Percentiles rank a stretch among this genome's conserved stretches.
These are phyloP conservation scores for Orussus abietinus DNA, from an alignment of 1,140 invertebrate genomes.

Conservation along the genomic window DNA sequence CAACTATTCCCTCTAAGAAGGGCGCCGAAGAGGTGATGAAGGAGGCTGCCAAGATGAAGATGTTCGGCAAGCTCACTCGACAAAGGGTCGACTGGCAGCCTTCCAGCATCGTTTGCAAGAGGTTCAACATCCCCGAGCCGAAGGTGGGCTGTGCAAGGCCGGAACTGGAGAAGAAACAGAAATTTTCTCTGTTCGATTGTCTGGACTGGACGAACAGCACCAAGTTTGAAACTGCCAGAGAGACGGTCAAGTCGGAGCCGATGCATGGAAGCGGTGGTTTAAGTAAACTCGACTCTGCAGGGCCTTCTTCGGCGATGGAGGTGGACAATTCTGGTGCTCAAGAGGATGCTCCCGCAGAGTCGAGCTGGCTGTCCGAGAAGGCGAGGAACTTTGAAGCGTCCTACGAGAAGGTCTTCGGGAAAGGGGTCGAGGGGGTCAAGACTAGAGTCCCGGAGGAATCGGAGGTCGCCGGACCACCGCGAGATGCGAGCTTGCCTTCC, in stretches of 20 bases:
- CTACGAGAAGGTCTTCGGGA: constrained; percentile 39
- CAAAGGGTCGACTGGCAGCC: constrained; percentile 79
- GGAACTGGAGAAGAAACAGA: constrained; percentile 56
- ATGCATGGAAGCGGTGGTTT: too few relatives aligned
- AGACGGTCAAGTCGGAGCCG: constrained; percentile 1
- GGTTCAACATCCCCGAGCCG: constrained; percentile 93
- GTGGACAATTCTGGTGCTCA: too few relatives aligned
- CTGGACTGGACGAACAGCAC: constrained; percentile 48
- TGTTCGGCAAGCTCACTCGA: constrained; percentile 80
- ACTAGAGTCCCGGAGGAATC: too few relatives aligned
- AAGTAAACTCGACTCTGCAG: too few relatives aligned
- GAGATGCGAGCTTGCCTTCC: too few relatives aligned
- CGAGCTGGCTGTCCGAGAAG: constrained; percentile 22
- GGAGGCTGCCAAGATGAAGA: constrained; percentile 72
- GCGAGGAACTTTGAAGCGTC: constrained; percentile 34
- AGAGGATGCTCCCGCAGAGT: constrained; percentile 2
- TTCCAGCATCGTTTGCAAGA: constrained; percentile 77
- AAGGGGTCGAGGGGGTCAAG: constrained; percentile 13
- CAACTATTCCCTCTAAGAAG: too few relatives aligned
- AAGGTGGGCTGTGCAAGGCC: constrained; percentile 54
- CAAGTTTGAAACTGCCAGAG: constrained; percentile 25
- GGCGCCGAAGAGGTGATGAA: too few relatives aligned
- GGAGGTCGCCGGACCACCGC: too few relatives aligned
- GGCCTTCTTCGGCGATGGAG: too few relatives aligned
- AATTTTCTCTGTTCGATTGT: constrained; percentile 74